Conservation (phyloP, 2,113 vertebrate genomes). For the Solea solea region DNA sequence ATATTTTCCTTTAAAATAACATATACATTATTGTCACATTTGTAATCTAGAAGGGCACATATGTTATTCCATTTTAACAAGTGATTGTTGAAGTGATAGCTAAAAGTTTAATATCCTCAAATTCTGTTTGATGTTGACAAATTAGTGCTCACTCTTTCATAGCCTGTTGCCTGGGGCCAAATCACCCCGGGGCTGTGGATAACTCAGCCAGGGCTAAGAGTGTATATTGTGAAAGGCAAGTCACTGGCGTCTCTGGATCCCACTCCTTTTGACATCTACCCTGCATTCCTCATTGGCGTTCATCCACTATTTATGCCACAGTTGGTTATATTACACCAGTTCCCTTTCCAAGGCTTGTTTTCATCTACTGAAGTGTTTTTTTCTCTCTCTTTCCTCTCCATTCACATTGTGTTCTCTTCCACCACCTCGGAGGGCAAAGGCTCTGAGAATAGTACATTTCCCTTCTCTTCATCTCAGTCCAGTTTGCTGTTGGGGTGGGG, state of each 20-base stretch:
- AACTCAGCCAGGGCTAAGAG: constrained; percentile 56
- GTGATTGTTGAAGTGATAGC: background rate
- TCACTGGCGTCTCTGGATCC: constrained; percentile 41
- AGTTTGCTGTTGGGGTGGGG: constrained; percentile 50
- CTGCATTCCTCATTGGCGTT: constrained; percentile 62
- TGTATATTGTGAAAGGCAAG: constrained; percentile 45
- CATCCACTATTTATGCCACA: constrained; percentile 69
- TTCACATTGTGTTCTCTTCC: constrained; percentile 67
- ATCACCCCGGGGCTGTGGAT: constrained; percentile 60
- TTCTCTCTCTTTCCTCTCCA: constrained; percentile 1
- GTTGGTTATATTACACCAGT: constrained; percentile 64
- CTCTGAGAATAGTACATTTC: constrained; percentile 67
- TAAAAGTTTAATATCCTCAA: constrained; percentile 33
- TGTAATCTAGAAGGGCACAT: constrained; percentile 26
- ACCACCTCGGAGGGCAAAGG: constrained; percentile 64
- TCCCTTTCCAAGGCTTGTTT: constrained; percentile 70
- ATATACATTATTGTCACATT: background rate
- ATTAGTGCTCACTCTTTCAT: constrained; percentile 34
- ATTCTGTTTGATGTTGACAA: constrained; percentile 50
- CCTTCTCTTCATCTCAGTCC: constrained; percentile 55
- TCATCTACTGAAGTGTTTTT: constrained; percentile 63
- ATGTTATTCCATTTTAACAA: constrained; percentile 5
- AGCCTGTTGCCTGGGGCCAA: constrained; percentile 40
- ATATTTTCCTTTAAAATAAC: background rate
- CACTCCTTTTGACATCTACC: constrained; percentile 57